Conservation (phyloP, 2,113 vertebrate species). For the Pseudolaguvia tuberculata region DNA sequence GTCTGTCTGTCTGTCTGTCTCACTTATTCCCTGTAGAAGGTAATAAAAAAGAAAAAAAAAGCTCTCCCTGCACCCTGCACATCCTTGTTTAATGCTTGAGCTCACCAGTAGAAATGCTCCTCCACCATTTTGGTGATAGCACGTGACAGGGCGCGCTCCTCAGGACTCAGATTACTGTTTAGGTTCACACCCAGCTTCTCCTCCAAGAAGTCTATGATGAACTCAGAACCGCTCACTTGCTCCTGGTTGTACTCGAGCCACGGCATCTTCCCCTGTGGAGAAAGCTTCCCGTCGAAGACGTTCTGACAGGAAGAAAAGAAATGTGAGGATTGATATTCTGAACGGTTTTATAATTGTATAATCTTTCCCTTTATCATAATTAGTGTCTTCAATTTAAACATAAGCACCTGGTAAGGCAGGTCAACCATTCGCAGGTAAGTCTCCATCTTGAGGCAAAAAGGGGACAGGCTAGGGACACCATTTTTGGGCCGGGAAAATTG, state of each 20-base stretch:
- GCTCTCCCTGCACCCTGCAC: neutral
- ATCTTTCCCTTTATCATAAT: neutral
- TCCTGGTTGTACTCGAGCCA: conserved; percentile 97
- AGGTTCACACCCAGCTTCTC: conserved; percentile 89
- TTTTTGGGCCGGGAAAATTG: conserved; percentile 92
- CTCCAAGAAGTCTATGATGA: conserved; percentile 97
- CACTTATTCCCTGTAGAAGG: neutral
- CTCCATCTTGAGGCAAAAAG: conserved; percentile 97
- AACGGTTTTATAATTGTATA: neutral
- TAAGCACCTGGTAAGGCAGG: conserved; percentile 89
- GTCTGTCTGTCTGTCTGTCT: too few species aligned
- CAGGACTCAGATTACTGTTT: conserved; percentile 82
- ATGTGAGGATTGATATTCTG: neutral
- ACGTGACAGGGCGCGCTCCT: conserved; percentile 86
- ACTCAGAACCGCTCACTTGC: conserved; percentile 88
- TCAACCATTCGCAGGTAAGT: conserved; percentile 97
- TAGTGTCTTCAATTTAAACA: neutral
- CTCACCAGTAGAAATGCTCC: conserved; percentile 97
- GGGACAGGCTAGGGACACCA: conserved; percentile 88
- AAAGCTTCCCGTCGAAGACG: conserved; percentile 97
- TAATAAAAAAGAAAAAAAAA: too few species aligned
- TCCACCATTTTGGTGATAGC: conserved; percentile 96
- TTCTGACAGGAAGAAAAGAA: conserved; percentile 67
- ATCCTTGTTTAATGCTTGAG: neutral
- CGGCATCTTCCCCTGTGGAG: conserved; percentile 97